phyloP scores from a whole-genome alignment of 1,140 invertebrate genomes.

The Galleria mellonella region DNA sequence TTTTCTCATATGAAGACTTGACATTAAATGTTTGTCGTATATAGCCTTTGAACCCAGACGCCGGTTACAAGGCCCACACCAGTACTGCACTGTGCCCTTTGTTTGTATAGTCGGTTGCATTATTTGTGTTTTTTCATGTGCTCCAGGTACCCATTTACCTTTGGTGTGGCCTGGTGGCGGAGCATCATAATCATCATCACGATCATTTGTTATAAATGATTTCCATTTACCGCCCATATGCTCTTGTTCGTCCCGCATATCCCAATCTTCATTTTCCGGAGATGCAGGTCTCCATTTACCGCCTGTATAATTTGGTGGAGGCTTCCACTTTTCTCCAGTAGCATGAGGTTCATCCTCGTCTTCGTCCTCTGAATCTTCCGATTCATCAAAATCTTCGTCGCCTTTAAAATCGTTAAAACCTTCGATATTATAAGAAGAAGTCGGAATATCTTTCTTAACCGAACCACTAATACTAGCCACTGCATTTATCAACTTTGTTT shows the following conservation, averaged over 20 bases:
- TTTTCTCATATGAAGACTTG: conserved; percentile 82
- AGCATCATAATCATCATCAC: conserved; percentile 66
- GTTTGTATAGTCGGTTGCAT: conserved; percentile 66
- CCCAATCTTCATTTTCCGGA: conserved; percentile 60
- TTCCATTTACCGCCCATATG: conserved; percentile 70
- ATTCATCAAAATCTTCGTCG: conserved; percentile 74
- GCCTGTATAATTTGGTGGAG: conserved; percentile 80
- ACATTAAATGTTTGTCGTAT: conserved; percentile 84
- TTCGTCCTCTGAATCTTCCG: conserved; percentile 75
- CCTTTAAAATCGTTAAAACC: conserved; percentile 71
- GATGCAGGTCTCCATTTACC: conserved; percentile 80
- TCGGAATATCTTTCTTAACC: conserved; percentile 68
- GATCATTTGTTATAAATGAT: conserved; percentile 46
- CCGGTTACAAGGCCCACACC: conserved; percentile 86
- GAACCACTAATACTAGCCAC: conserved; percentile 75
- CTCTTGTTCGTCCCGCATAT: conserved; percentile 57
- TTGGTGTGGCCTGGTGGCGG: conserved; percentile 82
- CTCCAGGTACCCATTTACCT: conserved; percentile 85
- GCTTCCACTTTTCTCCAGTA: conserved; percentile 81
- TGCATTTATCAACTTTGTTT: conserved; percentile 77
- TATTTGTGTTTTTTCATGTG: conserved; percentile 72
- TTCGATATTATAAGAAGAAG: conserved; percentile 54
- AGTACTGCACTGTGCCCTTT: conserved; percentile 78
- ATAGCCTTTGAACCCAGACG: conserved; percentile 81
- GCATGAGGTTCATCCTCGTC: conserved; percentile 76